Evolutionary conservation across 2,113 vertebrate species (phyloP), one percentile per base, ranked within the genome.

Genomic region (Myocastor coypus): DNA sequence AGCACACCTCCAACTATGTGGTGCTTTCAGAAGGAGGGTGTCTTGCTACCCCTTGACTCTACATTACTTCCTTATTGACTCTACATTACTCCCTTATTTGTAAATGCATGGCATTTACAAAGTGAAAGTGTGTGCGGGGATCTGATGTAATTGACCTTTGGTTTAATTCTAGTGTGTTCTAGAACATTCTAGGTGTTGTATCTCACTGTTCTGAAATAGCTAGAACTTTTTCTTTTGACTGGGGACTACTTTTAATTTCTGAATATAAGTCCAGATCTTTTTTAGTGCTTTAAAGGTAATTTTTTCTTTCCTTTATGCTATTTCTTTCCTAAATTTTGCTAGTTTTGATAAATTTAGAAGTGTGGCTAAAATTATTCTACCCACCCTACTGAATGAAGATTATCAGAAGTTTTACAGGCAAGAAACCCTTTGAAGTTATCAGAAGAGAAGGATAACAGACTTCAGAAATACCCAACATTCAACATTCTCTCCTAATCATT

Each of bases 221-320:
- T 94, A 3, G 1, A 63, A 77, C 30, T 22, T 92, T 95, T 86
- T 75, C 19, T 93, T 92, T 83, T 66, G 42, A 20, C 14, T 91
- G 40, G 82, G 22, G 32, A 55, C 28, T 61, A 37, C 55, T 87
- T 90, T 89, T 55, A 90, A 90, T 6, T 17, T 87, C 88, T 90
- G 32, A 40, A 90, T 75, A 81, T 10, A 78, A 37, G 78, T 50
- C 0, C 1, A 46, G 40, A 30, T 78, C 7, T 77, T 73, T 30
- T 86, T 92, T 52, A n/a, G 34, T 9, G 20, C 52, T 89, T 46
- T 73, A 64, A 81, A 42, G 30, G 7, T 50, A 59, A 84, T 24
- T 2, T 81, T 77, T 69, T 50, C 26, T 82, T 57, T 55, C 32
- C 46, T 7, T 22, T 3, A 64, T 26, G 11, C 7, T 71, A 64